Conservation (phyloP, 1,140 invertebrate genomes). For the Latrodectus geometricus region DNA sequence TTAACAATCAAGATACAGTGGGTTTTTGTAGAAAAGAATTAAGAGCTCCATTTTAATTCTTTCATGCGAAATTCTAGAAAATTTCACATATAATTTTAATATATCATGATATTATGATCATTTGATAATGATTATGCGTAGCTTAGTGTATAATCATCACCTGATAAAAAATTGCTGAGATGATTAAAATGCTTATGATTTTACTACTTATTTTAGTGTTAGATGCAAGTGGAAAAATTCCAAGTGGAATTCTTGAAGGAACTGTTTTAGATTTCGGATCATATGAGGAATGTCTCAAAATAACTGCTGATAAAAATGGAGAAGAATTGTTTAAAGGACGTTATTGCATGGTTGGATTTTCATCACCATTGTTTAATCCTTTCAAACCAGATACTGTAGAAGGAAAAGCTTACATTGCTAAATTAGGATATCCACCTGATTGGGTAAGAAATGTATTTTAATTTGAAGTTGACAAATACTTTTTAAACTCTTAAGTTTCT, state of each 20-base stretch:
- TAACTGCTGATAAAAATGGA: neutral
- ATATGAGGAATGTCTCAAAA: constrained; percentile 57
- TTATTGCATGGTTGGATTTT: constrained; percentile 36
- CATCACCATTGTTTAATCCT: constrained; percentile 3
- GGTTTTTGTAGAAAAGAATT: too few relatives aligned
- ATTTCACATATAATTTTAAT: too few relatives aligned
- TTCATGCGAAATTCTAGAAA: too few relatives aligned
- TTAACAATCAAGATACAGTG: too few relatives aligned
- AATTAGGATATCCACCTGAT: constrained; percentile 6
- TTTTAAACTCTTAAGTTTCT: neutral
- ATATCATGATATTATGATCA: too few relatives aligned
- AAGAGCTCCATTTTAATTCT: too few relatives aligned
- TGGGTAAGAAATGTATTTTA: constrained; percentile 8
- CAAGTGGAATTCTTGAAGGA: constrained; percentile 54
- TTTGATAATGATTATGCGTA: too few relatives aligned
- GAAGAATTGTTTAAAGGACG: constrained; percentile 17
- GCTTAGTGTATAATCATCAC: too few relatives aligned
- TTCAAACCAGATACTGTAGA: neutral
- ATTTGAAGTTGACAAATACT: neutral
- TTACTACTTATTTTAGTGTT: constrained; percentile 26
- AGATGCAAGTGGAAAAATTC: constrained; percentile 46
- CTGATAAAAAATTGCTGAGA: too few relatives aligned
- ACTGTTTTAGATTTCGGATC: constrained; percentile 56
- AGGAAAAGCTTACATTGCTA: constrained; percentile 17
- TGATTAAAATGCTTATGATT: too few relatives aligned